Evolutionary conservation across 2,113 vertebrate species (phyloP).

Genomic region (Corapipo altera): DNA sequence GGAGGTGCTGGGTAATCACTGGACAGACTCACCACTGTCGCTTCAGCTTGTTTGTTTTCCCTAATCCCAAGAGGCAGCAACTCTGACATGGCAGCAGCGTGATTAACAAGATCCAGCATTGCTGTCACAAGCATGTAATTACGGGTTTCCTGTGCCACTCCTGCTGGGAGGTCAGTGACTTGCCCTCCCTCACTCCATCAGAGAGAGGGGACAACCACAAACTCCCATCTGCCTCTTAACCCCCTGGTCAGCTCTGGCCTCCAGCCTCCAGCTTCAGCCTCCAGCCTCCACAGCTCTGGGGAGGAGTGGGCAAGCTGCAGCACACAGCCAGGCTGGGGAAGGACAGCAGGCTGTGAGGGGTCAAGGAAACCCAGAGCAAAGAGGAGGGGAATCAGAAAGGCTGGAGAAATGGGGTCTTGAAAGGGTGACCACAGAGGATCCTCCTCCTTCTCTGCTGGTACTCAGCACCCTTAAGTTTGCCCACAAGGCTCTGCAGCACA

Average conservation of each 20-base stretch:
- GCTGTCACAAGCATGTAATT: constrained; percentile 70
- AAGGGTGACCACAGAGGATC: neutral
- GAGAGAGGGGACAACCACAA: neutral
- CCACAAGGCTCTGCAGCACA: neutral
- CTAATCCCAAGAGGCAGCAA: constrained; percentile 61
- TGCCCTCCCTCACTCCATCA: constrained; percentile 48
- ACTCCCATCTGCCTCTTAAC: constrained; percentile 30
- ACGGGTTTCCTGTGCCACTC: constrained; percentile 70
- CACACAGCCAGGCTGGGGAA: neutral
- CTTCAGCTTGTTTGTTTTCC: constrained; percentile 56
- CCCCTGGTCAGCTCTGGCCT: neutral
- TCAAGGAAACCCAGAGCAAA: neutral
- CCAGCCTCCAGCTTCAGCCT: neutral
- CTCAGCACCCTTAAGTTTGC: neutral
- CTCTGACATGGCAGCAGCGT: constrained; percentile 56
- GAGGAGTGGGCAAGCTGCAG: neutral
- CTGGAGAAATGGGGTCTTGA: neutral
- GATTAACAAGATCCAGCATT: constrained; percentile 69
- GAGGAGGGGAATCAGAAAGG: neutral
- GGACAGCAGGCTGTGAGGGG: neutral
- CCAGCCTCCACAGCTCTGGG: neutral
- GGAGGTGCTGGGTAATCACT: neutral
- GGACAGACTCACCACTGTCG: neutral
- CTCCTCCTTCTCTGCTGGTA: neutral
- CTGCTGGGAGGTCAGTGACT: constrained; percentile 68